A percentile compares a stretch with the other conserved stretches of the same genome.
Evolutionary conservation across 2,888 invertebrate species (phyloP).

Genomic region (Acrobasis suavella): DNA sequence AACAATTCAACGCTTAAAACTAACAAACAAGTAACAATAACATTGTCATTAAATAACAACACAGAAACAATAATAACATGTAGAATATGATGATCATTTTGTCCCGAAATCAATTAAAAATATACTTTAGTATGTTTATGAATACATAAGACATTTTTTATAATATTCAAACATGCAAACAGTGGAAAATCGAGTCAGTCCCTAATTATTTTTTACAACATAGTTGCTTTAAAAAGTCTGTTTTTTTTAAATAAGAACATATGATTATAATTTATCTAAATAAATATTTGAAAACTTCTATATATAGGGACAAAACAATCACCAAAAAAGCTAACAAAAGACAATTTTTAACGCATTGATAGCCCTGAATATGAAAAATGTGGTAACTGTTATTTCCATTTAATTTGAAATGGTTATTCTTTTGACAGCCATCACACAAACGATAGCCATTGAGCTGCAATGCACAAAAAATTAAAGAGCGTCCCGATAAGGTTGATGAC

Average conservation of each 20-base stretch:
- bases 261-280: too few species aligned
- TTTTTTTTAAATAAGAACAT: too few species aligned
- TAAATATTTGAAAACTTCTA: too few species aligned
- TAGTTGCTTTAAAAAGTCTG: neutral
- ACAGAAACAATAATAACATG: conserved; percentile 42
- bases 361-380: conserved; percentile 23
- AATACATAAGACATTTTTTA: neutral
- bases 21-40: conserved; percentile 68
- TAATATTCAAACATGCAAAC: neutral
- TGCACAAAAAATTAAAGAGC: conserved; percentile 33
- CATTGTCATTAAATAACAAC: conserved; percentile 44
- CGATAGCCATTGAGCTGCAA: conserved; percentile 1
- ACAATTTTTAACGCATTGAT: conserved; percentile 28
- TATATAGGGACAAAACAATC: conserved; percentile 51
- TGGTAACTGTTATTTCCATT: neutral
- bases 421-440: conserved; percentile 2
- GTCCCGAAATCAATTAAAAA: conserved; percentile 41
- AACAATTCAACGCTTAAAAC: conserved; percentile 74
- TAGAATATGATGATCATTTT: conserved; percentile 65
- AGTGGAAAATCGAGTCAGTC: neutral
- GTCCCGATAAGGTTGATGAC: conserved; percentile 47
- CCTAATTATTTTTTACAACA: neutral
- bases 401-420: conserved; percentile 2
- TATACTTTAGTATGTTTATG: too few species aligned
- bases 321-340: conserved; percentile 37